Evolutionary conservation across 2,797 vertebrate genomes (phyloP).

Genomic region (Liparis tanakae): DNA sequence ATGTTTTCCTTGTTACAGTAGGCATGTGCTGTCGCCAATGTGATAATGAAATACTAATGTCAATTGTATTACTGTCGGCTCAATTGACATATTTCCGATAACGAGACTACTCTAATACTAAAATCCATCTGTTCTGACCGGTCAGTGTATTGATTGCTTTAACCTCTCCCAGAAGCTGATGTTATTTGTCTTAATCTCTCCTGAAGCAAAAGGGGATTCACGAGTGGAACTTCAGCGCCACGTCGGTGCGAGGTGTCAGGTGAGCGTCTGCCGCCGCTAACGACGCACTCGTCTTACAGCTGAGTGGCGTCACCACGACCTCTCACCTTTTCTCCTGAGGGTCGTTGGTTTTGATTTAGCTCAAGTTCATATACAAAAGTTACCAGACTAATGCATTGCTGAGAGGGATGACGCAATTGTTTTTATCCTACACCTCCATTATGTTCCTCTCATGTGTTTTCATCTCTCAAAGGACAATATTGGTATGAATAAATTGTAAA

Average conservation of each 20-base stretch:
- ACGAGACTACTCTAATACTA: neutral
- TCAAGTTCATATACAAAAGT: neutral
- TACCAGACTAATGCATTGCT: neutral
- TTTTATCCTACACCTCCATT: neutral
- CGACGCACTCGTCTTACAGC: neutral
- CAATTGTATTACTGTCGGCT: neutral
- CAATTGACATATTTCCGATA: neutral
- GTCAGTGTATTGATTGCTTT: neutral
- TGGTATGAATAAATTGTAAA: neutral
- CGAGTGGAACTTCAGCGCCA: constrained; percentile 96
- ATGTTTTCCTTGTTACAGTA: neutral
- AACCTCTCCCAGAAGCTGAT: constrained; percentile 6
- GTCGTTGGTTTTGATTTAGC: neutral
- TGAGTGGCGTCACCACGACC: constrained; percentile 16
- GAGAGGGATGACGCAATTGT: neutral
- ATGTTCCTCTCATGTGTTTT: neutral
- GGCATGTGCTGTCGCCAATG: neutral
- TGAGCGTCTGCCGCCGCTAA: constrained; percentile 59
- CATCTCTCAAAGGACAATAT: neutral
- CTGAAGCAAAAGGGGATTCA: constrained; percentile 92
- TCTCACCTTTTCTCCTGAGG: constrained; percentile 11
- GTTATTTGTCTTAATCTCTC: constrained; percentile 30
- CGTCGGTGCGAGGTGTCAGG: constrained; percentile 92
- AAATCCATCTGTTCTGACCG: neutral
- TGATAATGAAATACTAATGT: constrained; percentile 15